These are phyloP conservation scores for Aspidapion aeneum DNA, from an alignment of 2,888 invertebrate genomes.

Conservation along the genomic window DNA sequence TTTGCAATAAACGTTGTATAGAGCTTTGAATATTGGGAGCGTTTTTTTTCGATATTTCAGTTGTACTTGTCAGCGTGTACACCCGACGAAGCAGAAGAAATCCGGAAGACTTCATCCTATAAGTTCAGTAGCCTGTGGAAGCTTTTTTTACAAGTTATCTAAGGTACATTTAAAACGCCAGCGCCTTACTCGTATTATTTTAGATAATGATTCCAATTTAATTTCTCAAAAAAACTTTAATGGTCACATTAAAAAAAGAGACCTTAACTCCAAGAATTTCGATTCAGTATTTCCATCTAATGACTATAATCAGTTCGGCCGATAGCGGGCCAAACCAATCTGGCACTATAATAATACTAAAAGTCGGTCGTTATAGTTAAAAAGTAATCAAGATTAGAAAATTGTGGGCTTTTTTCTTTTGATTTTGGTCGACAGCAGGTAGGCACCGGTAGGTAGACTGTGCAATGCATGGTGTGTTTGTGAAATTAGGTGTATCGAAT, in stretches of 20 bases:
- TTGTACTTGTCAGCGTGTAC: too few species aligned
- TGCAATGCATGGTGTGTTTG: too few species aligned
- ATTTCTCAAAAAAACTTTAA: not conserved
- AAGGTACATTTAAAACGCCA: too few species aligned
- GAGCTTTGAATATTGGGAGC: too few species aligned
- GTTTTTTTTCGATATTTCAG: too few species aligned
- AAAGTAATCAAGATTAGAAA: slow-evolving; percentile 20
- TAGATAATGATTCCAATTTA: slow-evolving; percentile 1
- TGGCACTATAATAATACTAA: slow-evolving; percentile 24
- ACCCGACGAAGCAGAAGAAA: too few species aligned
- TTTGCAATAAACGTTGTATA: too few species aligned
- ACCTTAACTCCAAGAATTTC: slow-evolving; percentile 8
- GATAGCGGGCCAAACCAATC: slow-evolving; percentile 21
- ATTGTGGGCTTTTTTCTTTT: not conserved
- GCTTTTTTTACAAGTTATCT: too few species aligned
- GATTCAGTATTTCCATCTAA: slow-evolving; percentile 22
- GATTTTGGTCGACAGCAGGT: not conserved
- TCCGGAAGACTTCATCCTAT: too few species aligned
- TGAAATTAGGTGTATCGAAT: not conserved
- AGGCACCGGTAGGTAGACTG: not conserved
- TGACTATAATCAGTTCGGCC: slow-evolving; percentile 22
- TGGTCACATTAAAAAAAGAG: not conserved
- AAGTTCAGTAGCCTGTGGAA: too few species aligned
- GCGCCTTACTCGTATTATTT: too few species aligned
- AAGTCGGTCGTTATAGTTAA: slow-evolving; percentile 24